phyloP scores from a whole-genome alignment of 2,113 vertebrate species.

The Athene noctua region DNA sequence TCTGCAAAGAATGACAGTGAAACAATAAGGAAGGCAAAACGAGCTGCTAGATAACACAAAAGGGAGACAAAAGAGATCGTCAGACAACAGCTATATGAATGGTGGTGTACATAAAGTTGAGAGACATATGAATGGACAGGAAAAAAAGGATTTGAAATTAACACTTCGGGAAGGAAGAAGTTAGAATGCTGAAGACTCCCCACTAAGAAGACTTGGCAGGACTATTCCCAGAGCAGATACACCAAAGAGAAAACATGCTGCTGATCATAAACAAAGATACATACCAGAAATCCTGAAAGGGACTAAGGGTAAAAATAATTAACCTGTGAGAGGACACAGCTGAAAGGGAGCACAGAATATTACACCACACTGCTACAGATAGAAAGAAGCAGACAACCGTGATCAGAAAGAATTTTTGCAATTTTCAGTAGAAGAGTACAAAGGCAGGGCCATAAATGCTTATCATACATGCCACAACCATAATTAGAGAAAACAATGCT shows the following conservation, averaged over 20 bases:
- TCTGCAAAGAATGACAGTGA: background rate
- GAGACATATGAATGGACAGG: background rate
- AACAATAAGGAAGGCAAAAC: background rate
- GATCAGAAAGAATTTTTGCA: background rate
- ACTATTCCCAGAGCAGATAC: background rate
- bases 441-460: background rate
- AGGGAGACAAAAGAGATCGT: background rate
- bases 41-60: background rate
- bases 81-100: background rate
- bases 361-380: background rate
- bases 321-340: background rate
- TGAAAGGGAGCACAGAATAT: background rate
- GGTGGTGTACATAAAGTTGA: background rate
- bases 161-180: background rate
- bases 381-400: background rate
- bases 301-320: background rate
- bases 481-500: background rate
- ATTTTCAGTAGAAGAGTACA: background rate
- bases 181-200: background rate
- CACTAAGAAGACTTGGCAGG: background rate
- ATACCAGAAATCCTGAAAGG: background rate
- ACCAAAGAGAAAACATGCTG: background rate
- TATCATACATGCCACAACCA: background rate
- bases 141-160: slow-evolving; percentile 28
- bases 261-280: background rate